Evolutionary conservation across 2,888 invertebrate species (phyloP).

Genomic region (Azorinus chamasolen): DNA sequence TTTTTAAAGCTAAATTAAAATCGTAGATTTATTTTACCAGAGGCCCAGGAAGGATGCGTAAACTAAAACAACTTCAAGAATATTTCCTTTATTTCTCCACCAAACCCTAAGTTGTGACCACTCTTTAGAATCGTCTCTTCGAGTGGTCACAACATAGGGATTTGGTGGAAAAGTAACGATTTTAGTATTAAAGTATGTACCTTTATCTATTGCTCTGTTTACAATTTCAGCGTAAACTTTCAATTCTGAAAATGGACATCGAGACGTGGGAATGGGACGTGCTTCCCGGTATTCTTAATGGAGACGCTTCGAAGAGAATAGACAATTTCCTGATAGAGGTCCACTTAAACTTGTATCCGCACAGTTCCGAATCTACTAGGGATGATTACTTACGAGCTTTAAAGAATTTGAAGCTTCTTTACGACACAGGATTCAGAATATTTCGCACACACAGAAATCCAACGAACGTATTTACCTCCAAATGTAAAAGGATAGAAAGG

Average conservation of each 20-base stretch:
- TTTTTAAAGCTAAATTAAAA: too few relatives aligned
- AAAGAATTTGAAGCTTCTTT: conserved; percentile 60
- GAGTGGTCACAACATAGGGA: too few relatives aligned
- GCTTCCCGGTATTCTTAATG: conserved; percentile 63
- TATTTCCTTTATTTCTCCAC: too few relatives aligned
- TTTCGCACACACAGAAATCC: conserved; percentile 71
- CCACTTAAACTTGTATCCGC: conserved; percentile 64
- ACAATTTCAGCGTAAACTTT: conserved; percentile 31
- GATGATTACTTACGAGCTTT: conserved; percentile 65
- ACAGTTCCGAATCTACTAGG: conserved; percentile 49
- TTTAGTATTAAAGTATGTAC: too few relatives aligned
- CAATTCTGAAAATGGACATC: conserved; percentile 71
- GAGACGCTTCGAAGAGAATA: conserved; percentile 42
- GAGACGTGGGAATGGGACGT: conserved; percentile 76
- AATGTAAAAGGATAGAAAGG: conserved; percentile 16
- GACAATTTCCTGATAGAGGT: conserved; percentile 69
- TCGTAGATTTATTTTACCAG: too few relatives aligned
- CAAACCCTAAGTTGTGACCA: too few relatives aligned
- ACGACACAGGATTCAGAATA: conserved; percentile 68
- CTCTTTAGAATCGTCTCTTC: too few relatives aligned
- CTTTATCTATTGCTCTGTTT: too few relatives aligned
- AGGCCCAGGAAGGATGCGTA: too few relatives aligned
- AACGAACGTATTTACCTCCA: conserved; percentile 48
- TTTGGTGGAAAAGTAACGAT: too few relatives aligned
- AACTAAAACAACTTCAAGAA: too few relatives aligned